These are phyloP conservation scores for Drosophila trapezifrons DNA, from an alignment of 1,140 invertebrate species.

Conservation along the genomic window DNA sequence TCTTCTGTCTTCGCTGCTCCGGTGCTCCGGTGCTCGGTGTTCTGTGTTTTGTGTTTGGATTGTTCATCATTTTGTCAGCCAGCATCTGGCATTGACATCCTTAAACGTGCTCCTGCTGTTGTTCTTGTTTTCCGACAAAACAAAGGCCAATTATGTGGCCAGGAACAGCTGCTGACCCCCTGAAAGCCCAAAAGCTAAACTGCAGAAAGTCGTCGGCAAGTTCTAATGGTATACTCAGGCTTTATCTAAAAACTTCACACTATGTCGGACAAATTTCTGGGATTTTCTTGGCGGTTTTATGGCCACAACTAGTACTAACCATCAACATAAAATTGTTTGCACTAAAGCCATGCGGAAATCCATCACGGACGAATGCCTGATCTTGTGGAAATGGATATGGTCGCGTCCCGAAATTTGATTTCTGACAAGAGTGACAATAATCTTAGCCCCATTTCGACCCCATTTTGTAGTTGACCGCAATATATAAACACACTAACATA, in stretches of 20 bases:
- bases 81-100: constrained; percentile 60
- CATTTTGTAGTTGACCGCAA: constrained; percentile 73
- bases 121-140: constrained; percentile 21
- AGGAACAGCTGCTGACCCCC: constrained; percentile 28
- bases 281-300: constrained; percentile 27
- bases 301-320: constrained; percentile 4
- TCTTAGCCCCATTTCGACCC: constrained; percentile 36
- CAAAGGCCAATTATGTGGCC: constrained; percentile 59
- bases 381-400: constrained; percentile 8
- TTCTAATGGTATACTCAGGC: constrained; percentile 38
- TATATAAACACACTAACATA: constrained; percentile 3
- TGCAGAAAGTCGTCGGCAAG: constrained; percentile 16
- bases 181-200: constrained; percentile 16
- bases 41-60: constrained; percentile 42
- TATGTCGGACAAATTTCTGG: constrained; percentile 11
- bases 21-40: constrained; percentile 16
- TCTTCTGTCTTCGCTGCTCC: constrained; percentile 5
- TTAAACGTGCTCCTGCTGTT: constrained; percentile 51
- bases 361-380: constrained; percentile 19
- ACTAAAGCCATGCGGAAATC: constrained; percentile 20
- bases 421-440: constrained; percentile 40
- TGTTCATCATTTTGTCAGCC: constrained; percentile 68
- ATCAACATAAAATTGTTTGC: constrained; percentile 28
- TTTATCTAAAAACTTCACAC: constrained; percentile 46
- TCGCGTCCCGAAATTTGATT: constrained; percentile 31